Percentiles rank a stretch among this genome's conserved stretches.
These are phyloP conservation scores for Labroides dimidiatus DNA, from an alignment of 2,797 vertebrate genomes.

Conservation along the genomic window DNA sequence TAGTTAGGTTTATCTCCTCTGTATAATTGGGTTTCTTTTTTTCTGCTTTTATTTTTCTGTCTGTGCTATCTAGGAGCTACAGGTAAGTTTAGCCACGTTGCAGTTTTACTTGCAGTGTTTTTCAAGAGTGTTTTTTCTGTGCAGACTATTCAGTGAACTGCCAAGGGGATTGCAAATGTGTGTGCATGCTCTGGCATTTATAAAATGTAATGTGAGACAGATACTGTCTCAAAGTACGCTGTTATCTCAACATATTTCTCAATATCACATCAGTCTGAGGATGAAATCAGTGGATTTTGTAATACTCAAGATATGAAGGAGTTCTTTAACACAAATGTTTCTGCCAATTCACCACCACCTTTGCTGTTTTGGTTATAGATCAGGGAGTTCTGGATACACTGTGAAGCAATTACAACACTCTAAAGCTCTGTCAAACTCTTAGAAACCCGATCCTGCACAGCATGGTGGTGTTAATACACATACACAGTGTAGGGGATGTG, in stretches of 20 bases:
- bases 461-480: conserved; percentile 49
- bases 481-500: conserved; percentile 2
- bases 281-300: conserved; percentile 42
- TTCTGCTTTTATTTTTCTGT: conserved; percentile 67
- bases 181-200: conserved; percentile 46
- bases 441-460: conserved; percentile 45
- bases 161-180: conserved; percentile 16
- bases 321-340: not conserved
- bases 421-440: conserved; percentile 1
- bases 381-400: no score
- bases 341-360: not conserved
- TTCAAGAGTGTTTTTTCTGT: conserved; percentile 38
- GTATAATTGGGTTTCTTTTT: conserved; percentile 71
- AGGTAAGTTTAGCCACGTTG: conserved; percentile 78
- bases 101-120: conserved; percentile 59
- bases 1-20: conserved; percentile 44
- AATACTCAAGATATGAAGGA: conserved; percentile 3
- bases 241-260: not conserved
- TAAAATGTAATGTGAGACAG: not conserved
- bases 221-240: no score
- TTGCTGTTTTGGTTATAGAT: conserved; percentile 11
- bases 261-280: not conserved
- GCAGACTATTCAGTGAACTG: not conserved
- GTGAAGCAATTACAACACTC: no score
- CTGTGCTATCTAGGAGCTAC: conserved; percentile 82